Evolutionary conservation across 2,113 vertebrate species (phyloP).

Genomic region (Lichenostomus cassidix): DNA sequence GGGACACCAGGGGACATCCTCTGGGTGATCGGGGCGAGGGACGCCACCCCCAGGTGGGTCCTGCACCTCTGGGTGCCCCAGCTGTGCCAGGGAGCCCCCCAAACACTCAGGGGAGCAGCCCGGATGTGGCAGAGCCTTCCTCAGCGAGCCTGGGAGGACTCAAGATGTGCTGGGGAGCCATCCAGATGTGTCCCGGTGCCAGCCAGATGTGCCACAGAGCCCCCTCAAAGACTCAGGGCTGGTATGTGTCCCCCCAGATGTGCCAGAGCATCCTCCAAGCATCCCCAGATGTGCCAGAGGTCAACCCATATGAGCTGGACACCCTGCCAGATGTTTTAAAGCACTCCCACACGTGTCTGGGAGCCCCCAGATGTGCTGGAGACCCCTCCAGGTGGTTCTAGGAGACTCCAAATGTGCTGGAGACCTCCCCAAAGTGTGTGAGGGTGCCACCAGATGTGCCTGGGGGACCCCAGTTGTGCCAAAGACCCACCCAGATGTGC

Average conservation of each 20-base stretch:
- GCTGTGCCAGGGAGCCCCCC: background rate
- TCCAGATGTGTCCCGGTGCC: too few relatives aligned
- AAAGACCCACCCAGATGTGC: background rate
- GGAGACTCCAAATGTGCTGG: too few relatives aligned
- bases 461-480: background rate
- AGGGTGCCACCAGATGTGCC: background rate
- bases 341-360: background rate
- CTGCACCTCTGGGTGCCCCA: background rate
- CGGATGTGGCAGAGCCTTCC: background rate
- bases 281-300: background rate
- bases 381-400: too few relatives aligned
- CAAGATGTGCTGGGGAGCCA: too few relatives aligned
- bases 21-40: background rate
- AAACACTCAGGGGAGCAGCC: accelerated
- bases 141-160: accelerated
- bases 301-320: accelerated
- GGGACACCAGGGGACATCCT: background rate
- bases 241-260: background rate
- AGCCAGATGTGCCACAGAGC: background rate
- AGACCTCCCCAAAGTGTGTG: too few relatives aligned
- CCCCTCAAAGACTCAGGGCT: background rate
- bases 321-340: too few relatives aligned
- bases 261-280: background rate
- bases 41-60: accelerated
- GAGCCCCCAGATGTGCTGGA: background rate